Evolutionary conservation across 2,888 invertebrate genomes (phyloP).

Genomic region (Yponomeuta sedellus): DNA sequence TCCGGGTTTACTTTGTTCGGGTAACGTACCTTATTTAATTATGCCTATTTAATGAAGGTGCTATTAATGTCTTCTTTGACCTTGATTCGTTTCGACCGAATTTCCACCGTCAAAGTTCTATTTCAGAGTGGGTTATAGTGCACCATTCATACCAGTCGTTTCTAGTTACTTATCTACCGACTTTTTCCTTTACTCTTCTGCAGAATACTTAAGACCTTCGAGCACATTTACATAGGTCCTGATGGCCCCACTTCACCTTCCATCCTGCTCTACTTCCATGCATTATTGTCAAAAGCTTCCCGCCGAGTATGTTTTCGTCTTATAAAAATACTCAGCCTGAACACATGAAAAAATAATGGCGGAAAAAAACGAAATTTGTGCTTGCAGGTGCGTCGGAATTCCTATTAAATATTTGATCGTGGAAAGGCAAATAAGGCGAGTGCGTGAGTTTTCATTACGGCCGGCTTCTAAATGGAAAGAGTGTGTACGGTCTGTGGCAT

Average conservation of each 20-base stretch:
- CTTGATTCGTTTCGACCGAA: background rate
- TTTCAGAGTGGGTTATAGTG: background rate
- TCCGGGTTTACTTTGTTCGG: background rate
- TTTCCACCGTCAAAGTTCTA: background rate
- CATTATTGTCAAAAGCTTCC: slow-evolving; percentile 5
- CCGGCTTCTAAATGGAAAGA: slow-evolving; percentile 69
- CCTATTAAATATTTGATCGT: slow-evolving; percentile 42
- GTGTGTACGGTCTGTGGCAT: slow-evolving; percentile 74
- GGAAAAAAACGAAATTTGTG: slow-evolving; percentile 12
- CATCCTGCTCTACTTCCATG: background rate
- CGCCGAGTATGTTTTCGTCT: background rate
- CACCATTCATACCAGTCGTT: background rate
- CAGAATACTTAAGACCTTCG: background rate
- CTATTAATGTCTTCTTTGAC: background rate
- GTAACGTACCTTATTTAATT: background rate
- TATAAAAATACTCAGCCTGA: slow-evolving; percentile 6
- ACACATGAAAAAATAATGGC: slow-evolving; percentile 9
- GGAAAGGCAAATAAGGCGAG: slow-evolving; percentile 59
- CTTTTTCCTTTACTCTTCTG: background rate
- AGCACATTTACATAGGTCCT: background rate
- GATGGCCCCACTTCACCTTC: background rate
- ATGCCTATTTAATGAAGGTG: background rate
- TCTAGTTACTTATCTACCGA: background rate
- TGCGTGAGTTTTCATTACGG: slow-evolving; percentile 70
- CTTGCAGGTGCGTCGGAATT: slow-evolving; percentile 12